These are phyloP conservation scores for Coturnix japonica DNA, from an alignment of 2,113 vertebrate genomes.

Conservation along the genomic window DNA sequence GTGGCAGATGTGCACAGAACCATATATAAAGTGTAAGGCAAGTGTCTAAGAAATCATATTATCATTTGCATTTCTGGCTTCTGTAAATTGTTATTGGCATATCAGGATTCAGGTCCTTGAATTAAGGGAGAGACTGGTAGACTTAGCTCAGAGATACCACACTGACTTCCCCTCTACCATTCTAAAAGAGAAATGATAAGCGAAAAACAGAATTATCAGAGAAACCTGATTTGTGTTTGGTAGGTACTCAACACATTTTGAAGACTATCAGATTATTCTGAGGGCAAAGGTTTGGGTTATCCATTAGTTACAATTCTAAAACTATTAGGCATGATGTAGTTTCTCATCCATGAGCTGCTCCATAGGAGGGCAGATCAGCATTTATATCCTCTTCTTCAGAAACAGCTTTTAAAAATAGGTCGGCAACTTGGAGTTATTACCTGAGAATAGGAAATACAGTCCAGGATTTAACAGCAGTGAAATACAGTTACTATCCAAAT, in stretches of 20 bases:
- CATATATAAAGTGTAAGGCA: not conserved
- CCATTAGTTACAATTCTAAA: slow-evolving; percentile 35
- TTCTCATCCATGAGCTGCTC: not conserved
- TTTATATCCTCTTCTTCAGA: not conserved
- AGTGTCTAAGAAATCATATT: not conserved
- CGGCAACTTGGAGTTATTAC: not conserved
- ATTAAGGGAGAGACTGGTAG: not conserved
- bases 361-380: not conserved
- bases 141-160: not conserved
- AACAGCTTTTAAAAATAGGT: not conserved
- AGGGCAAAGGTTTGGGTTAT: slow-evolving; percentile 15
- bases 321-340: slow-evolving; percentile 4
- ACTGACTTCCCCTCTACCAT: not conserved
- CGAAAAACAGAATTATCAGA: slow-evolving; percentile 8
- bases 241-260: not conserved
- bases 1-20: not conserved
- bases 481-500: not conserved
- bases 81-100: not conserved
- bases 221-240: not conserved
- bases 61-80: not conserved
- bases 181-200: not conserved
- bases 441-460: not conserved
- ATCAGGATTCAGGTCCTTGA: not conserved
- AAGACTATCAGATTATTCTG: not conserved
- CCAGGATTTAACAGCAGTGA: not conserved